phyloP scores from a whole-genome alignment of 1,140 invertebrate species.

The Lasaia peninsularis region DNA sequence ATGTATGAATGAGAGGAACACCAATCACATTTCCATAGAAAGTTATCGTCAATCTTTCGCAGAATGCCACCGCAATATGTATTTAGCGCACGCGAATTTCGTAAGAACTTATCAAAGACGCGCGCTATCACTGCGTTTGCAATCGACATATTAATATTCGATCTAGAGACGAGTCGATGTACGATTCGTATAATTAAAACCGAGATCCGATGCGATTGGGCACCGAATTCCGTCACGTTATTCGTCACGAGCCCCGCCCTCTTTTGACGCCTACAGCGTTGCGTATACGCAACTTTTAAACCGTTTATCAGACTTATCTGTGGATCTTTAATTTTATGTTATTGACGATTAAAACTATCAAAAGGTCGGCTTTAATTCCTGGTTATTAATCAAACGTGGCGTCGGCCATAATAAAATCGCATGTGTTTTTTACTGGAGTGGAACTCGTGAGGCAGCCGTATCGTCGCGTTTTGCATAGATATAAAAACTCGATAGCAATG shows the following conservation, averaged over 20 bases:
- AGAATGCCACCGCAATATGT: slow-evolving; percentile 59
- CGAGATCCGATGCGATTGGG: slow-evolving; percentile 65
- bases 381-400: slow-evolving; percentile 45
- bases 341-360: slow-evolving; percentile 23
- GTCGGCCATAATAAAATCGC: slow-evolving; percentile 49
- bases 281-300: slow-evolving; percentile 61
- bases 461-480: slow-evolving; percentile 74
- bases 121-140: slow-evolving; percentile 47
- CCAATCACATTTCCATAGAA: slow-evolving; percentile 38
- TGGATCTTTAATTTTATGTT: slow-evolving; percentile 33
- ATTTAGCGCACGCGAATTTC: slow-evolving; percentile 44
- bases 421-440: slow-evolving; percentile 47
- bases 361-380: slow-evolving; percentile 19
- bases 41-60: slow-evolving; percentile 56
- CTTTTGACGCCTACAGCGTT: slow-evolving; percentile 68
- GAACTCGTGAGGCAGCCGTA: slow-evolving; percentile 52
- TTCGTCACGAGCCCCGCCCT: slow-evolving; percentile 58
- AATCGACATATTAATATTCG: slow-evolving; percentile 71
- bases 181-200: slow-evolving; percentile 73
- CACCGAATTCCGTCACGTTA: slow-evolving; percentile 65
- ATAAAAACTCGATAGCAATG: slow-evolving; percentile 73
- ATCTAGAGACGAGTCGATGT: slow-evolving; percentile 57
- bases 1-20: neutral
- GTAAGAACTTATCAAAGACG: slow-evolving; percentile 50
- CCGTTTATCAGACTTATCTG: slow-evolving; percentile 41